phyloP scores from a whole-genome alignment of 2,888 invertebrate species.

The Podotricha telesiphe region DNA sequence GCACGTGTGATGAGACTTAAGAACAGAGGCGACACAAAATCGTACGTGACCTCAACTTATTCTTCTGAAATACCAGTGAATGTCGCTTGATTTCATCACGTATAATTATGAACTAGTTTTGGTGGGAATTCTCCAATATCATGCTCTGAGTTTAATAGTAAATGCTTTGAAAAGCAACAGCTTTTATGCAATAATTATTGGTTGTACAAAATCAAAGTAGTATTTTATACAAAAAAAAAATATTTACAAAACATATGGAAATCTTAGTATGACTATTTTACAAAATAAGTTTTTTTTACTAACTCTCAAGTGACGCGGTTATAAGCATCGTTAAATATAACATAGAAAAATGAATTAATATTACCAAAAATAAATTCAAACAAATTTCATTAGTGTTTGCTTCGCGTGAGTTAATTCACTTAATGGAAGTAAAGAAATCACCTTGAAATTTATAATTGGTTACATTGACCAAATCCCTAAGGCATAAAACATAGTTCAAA shows the following conservation, averaged over 20 bases:
- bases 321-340: not conserved
- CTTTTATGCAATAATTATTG: not conserved
- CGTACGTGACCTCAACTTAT: constrained; percentile 40
- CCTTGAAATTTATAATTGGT: not conserved
- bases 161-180: not conserved
- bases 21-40: constrained; percentile 25
- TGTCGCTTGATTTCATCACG: constrained; percentile 43
- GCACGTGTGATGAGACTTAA: constrained; percentile 28
- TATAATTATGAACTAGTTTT: not conserved
- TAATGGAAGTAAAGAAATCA: not conserved
- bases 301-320: too few species aligned
- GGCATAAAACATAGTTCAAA: too few species aligned
- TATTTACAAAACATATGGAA: too few species aligned
- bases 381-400: not conserved
- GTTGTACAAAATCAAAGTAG: not conserved
- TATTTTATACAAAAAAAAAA: not conserved
- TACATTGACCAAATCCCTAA: not conserved
- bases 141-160: not conserved
- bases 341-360: not conserved
- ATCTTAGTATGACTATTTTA: too few species aligned
- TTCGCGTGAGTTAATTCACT: constrained; percentile 8
- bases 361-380: not conserved
- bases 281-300: too few species aligned
- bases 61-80: constrained; percentile 37
- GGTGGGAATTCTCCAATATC: not conserved